Conservation (phyloP, 2,888 invertebrate genomes). For the Clostera curtula region DNA sequence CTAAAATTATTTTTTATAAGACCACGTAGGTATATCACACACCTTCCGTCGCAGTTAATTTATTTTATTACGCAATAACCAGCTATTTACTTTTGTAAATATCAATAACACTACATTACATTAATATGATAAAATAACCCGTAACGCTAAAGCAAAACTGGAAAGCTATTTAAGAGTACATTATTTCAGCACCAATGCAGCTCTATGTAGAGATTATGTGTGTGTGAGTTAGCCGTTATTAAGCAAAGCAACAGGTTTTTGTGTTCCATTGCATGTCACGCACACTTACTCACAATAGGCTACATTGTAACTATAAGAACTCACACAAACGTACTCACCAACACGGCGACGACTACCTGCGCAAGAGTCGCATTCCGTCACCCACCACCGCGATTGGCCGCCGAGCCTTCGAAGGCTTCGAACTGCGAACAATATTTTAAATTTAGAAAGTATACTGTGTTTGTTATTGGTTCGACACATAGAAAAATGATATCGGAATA, state of each 20-base stretch:
- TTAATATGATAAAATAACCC: too few species aligned
- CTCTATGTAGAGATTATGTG: neutral
- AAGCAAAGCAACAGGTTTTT: slow-evolving; percentile 17
- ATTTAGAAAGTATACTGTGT: slow-evolving; percentile 58
- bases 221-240: neutral
- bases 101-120: too few species aligned
- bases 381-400: slow-evolving; percentile 58
- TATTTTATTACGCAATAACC: too few species aligned
- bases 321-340: slow-evolving; percentile 35
- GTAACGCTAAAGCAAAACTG: too few species aligned
- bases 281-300: slow-evolving; percentile 29
- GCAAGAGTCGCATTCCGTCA: slow-evolving; percentile 69
- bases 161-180: too few species aligned
- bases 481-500: slow-evolving; percentile 28
- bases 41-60: too few species aligned
- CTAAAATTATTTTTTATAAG: too few species aligned
- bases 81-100: too few species aligned
- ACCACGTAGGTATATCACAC: too few species aligned
- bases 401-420: slow-evolving; percentile 56
- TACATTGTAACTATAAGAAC: slow-evolving; percentile 46
- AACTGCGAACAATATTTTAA: slow-evolving; percentile 31
- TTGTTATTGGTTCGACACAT: slow-evolving; percentile 25
- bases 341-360: slow-evolving; percentile 52
- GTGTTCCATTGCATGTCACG: slow-evolving; percentile 18
- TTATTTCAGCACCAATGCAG: too few species aligned